Evolutionary conservation across 1,140 invertebrate genomes (phyloP).

Genomic region (Drosophila pandora): DNA sequence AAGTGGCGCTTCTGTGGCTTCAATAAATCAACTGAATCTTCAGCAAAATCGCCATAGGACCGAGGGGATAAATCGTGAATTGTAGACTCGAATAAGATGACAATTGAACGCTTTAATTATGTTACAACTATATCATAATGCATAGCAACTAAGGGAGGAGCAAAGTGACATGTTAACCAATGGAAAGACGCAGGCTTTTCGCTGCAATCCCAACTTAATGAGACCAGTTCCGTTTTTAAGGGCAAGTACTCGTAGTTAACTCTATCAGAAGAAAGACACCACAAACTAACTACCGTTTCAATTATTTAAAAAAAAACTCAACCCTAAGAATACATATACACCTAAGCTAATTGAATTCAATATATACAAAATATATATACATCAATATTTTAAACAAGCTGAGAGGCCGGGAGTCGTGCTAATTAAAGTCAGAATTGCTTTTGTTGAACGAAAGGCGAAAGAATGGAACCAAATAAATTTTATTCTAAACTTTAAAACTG

Average conservation of each 20-base stretch:
- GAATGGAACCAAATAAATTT: constrained; percentile 75
- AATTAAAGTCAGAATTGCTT: constrained; percentile 52
- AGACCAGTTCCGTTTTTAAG: constrained; percentile 66
- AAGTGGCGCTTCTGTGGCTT: constrained; percentile 91
- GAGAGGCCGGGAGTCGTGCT: constrained; percentile 11
- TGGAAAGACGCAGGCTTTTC: constrained; percentile 48
- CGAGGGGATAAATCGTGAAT: background rate
- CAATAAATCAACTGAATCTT: constrained; percentile 26
- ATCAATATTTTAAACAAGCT: constrained; percentile 46
- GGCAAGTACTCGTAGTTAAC: constrained; percentile 54
- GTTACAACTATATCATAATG: constrained; percentile 56
- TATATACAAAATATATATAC: constrained; percentile 59
- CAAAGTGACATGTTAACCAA: constrained; percentile 58
- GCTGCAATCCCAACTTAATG: constrained; percentile 67
- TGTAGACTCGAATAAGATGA: constrained; percentile 39
- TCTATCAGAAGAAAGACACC: constrained; percentile 41
- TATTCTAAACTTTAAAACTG: constrained; percentile 48
- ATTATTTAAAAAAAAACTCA: constrained; percentile 67
- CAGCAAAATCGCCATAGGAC: constrained; percentile 12
- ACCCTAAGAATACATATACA: constrained; percentile 32
- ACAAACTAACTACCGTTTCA: constrained; percentile 70
- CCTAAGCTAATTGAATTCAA: constrained; percentile 56
- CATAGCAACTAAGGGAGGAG: constrained; percentile 38
- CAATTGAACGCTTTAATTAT: constrained; percentile 77
- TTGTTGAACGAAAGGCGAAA: constrained; percentile 43